Evolutionary conservation across 2,113 vertebrate genomes (phyloP).

Genomic region (Pygoscelis adeliae): DNA sequence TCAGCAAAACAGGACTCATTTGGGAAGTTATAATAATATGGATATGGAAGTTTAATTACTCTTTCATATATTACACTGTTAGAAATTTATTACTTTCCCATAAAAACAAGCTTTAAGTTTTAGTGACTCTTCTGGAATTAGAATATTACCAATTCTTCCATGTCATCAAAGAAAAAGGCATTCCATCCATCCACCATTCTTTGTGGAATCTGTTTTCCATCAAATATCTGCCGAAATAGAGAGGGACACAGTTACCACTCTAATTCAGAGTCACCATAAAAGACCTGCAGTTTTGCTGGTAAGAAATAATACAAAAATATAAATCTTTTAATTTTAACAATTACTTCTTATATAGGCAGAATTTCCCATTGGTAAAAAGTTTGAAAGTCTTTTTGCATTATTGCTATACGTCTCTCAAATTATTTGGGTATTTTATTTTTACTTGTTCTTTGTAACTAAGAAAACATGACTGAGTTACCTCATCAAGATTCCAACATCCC

Average conservation of each 20-base stretch:
- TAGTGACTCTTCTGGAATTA: neutral
- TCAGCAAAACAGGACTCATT: neutral
- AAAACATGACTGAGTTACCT: neutral
- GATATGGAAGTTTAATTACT: neutral
- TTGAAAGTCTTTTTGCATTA: neutral
- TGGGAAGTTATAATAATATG: neutral
- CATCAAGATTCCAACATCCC: neutral
- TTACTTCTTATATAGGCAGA: neutral
- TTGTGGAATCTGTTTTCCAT: slow-evolving; percentile 87
- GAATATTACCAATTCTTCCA: slow-evolving; percentile 88
- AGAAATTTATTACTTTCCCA: neutral
- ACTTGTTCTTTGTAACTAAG: slow-evolving; percentile 1
- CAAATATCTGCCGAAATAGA: slow-evolving; percentile 87
- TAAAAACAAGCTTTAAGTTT: neutral
- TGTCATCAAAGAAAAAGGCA: slow-evolving; percentile 93
- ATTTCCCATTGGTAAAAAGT: neutral
- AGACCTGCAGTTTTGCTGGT: neutral
- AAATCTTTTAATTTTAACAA: neutral
- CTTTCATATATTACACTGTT: neutral
- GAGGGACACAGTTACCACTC: neutral
- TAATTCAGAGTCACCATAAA: neutral
- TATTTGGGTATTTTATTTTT: neutral
- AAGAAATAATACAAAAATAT: neutral
- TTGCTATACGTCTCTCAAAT: neutral
- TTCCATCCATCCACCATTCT: slow-evolving; percentile 99